Conservation (phyloP, 1,140 invertebrate species). For the Nymphalis io region DNA sequence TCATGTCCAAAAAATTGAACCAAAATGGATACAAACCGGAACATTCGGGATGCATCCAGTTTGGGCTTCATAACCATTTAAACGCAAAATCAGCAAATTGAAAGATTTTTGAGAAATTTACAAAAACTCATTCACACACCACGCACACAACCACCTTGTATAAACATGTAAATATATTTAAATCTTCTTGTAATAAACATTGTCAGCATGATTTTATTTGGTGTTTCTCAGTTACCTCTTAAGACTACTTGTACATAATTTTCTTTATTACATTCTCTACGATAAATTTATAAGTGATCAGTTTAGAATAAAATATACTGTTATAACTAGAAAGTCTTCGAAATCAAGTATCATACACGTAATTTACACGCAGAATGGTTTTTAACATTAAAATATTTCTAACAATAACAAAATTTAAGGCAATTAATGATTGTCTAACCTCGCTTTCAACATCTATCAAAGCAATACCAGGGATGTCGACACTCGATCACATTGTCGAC, state of each 20-base stretch:
- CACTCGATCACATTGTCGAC: not conserved
- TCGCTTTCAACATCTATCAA: slow-evolving; percentile 1
- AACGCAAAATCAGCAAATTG: slow-evolving; percentile 35
- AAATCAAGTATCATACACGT: slow-evolving; percentile 35
- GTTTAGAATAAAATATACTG: slow-evolving; percentile 24
- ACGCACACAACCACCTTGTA: slow-evolving; percentile 41
- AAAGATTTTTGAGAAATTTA: slow-evolving; percentile 54
- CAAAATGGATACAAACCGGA: slow-evolving; percentile 62
- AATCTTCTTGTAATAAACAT: slow-evolving; percentile 47
- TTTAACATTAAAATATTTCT: slow-evolving; percentile 30
- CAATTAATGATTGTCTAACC: slow-evolving; percentile 12
- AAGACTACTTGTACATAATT: slow-evolving; percentile 54
- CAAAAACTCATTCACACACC: slow-evolving; percentile 52
- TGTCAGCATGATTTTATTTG: slow-evolving; percentile 53
- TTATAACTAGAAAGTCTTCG: slow-evolving; percentile 29
- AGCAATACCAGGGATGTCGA: slow-evolving; percentile 1
- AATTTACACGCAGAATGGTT: slow-evolving; percentile 29
- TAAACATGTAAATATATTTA: slow-evolving; percentile 60
- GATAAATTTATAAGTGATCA: slow-evolving; percentile 16
- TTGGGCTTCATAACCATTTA: slow-evolving; percentile 44
- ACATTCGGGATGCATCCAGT: slow-evolving; percentile 53
- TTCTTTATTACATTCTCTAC: slow-evolving; percentile 24
- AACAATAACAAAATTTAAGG: slow-evolving; percentile 30
- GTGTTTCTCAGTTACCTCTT: slow-evolving; percentile 57
- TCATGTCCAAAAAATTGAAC: slow-evolving; percentile 39